These are phyloP conservation scores for Andrena fulva DNA, from an alignment of 2,888 invertebrate genomes.

Conservation along the genomic window DNA sequence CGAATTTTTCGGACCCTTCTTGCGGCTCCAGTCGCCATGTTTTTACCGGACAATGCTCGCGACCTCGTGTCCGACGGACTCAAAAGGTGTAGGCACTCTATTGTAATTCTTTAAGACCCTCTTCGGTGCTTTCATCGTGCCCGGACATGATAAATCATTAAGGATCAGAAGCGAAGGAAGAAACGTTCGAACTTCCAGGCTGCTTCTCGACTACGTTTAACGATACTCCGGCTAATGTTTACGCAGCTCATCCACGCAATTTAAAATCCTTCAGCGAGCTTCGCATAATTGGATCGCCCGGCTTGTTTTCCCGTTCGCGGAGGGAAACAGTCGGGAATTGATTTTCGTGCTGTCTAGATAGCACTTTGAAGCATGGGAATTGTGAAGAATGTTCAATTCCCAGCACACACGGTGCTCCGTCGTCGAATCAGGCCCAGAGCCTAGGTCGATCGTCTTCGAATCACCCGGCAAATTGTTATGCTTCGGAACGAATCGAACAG, in stretches of 20 bases:
- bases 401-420: background rate
- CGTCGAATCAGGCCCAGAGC: too few species aligned
- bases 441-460: too few species aligned
- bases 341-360: conserved; percentile 8
- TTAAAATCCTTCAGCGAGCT: conserved; percentile 28
- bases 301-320: conserved; percentile 37
- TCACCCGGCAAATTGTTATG: background rate
- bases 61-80: background rate
- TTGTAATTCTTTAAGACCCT: too few species aligned
- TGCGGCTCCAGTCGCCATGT: background rate
- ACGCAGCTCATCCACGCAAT: conserved; percentile 33
- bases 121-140: too few species aligned
- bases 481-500: background rate
- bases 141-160: too few species aligned
- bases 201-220: background rate
- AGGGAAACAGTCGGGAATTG: conserved; percentile 24
- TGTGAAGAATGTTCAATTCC: background rate
- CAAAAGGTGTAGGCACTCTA: background rate
- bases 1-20: conserved; percentile 40
- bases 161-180: background rate
- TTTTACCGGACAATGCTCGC: conserved; percentile 26
- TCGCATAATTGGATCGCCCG: conserved; percentile 36
- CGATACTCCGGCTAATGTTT: conserved; percentile 37
- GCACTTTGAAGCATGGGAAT: background rate
- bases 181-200: conserved; percentile 21